Evolutionary conservation across 2,113 vertebrate genomes (phyloP), one percentile per base, ranked within the genome.

Genomic region (Pseudorhombus dupliciocellatus): DNA sequence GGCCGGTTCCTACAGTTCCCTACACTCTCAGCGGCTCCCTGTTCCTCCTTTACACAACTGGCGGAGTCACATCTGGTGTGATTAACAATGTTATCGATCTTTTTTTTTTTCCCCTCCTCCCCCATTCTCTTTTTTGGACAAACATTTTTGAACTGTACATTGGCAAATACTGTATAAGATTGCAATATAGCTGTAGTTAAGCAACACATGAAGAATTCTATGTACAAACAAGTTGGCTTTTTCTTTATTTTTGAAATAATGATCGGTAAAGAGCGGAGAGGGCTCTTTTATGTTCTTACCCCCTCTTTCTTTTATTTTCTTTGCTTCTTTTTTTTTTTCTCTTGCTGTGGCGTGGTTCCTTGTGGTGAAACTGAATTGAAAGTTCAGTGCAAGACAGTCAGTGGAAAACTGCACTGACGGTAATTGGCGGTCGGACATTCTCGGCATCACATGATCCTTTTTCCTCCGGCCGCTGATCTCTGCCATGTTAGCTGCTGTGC

Each of bases 171-270:
- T 91, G 91, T 91, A 91, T 91, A 96, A 96, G 95, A 97, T 96
- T 94, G 94, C 93, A 94, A 95, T 95, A 95, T 95, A 95, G 95
- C 94, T 86, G 89, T 91, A 80, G 80, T 83, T 90, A 90, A 91
- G 96, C 95, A 95, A 96, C 95, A 96, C 96, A 95, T 95, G 94
- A 96, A 96, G 95, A 95, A 95, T 94, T 95, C 94, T 98, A 98
- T 98, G 94, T 98, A 98, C 97, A 98, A 89, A 94, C 93, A 94
- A 92, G 88, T 95, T 93, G 94, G 94, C 93, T 93, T 87, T 94
- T 94, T 95, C 92, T 84, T 84, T 83, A 72, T 83, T 94, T 85
- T 94, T 93, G 93, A 95, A 95, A 94, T 80, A 82, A 87, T 73
- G 71, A 74, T 86, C 73, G 56, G 74, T 77, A 84, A 87, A 90